Conservation (phyloP, 2,888 invertebrate species). For the Limnephilus lunatus region DNA sequence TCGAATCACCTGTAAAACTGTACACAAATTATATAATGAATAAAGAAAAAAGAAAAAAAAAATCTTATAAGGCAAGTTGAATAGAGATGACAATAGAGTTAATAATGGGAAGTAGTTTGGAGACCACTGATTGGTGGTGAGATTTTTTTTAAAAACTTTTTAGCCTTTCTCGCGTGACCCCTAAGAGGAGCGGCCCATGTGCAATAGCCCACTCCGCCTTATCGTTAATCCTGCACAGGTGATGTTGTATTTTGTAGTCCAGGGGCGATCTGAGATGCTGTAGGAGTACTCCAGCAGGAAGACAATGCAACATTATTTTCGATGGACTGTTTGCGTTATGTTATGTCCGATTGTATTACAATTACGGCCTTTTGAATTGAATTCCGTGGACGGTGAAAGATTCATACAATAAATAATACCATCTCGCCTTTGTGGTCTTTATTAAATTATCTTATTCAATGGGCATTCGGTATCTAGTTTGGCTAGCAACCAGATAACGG, state of each 20-base stretch:
- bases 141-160: background rate
- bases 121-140: background rate
- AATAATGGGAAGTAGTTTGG: background rate
- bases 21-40: too few relatives aligned
- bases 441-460: conserved; percentile 34
- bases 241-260: background rate
- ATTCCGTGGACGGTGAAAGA: conserved; percentile 22
- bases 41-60: too few relatives aligned
- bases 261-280: conserved; percentile 30
- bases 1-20: too few relatives aligned
- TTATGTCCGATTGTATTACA: conserved; percentile 51
- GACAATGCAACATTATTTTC: conserved; percentile 55
- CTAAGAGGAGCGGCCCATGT: background rate
- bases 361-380: conserved; percentile 46
- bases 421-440: conserved; percentile 20
- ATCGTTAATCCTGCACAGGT: background rate
- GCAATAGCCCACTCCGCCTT: background rate
- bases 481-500: background rate
- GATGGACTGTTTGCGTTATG: conserved; percentile 52
- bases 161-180: background rate
- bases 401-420: conserved; percentile 34
- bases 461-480: conserved; percentile 5
- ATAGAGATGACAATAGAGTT: too few relatives aligned
- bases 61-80: too few relatives aligned
- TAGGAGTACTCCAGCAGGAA: conserved; percentile 12